A percentile compares a stretch with the other conserved stretches of the same genome.
phyloP scores from a whole-genome alignment of 2,113 vertebrate species.

The Stigmatopora nigra region DNA sequence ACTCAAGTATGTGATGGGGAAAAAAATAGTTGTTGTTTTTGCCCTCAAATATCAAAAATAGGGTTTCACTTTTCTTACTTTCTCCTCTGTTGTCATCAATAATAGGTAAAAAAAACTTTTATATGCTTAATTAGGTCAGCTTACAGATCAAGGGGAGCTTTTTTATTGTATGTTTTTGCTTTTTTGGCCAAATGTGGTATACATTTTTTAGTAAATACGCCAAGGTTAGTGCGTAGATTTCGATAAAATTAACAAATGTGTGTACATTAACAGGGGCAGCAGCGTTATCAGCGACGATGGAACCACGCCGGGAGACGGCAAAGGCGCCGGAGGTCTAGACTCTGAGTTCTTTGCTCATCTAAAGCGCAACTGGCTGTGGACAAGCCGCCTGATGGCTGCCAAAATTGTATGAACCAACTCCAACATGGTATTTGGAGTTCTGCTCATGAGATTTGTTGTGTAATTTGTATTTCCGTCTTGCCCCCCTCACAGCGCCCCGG shows the following conservation, averaged over 20 bases:
- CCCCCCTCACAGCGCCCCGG: conserved; percentile 30
- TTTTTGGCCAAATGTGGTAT: too few species aligned
- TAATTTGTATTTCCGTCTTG: not conserved
- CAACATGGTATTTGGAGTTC: too few species aligned
- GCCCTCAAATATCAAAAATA: too few species aligned
- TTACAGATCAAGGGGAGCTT: too few species aligned
- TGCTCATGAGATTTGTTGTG: not conserved
- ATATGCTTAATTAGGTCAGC: too few species aligned
- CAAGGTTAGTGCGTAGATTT: too few species aligned
- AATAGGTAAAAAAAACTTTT: too few species aligned
- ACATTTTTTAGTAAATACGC: too few species aligned
- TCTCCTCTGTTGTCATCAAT: too few species aligned
- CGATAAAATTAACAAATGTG: not conserved
- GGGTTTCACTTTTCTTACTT: too few species aligned
- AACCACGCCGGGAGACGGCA: conserved; percentile 79
- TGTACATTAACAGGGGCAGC: conserved; percentile 70
- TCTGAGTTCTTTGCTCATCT: conserved; percentile 89
- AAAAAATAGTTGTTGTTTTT: not conserved
- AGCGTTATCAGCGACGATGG: conserved; percentile 78
- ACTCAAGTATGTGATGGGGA: conserved; percentile 48
- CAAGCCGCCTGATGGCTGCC: conserved; percentile 78
- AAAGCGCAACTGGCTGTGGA: conserved; percentile 98
- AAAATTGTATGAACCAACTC: conserved; percentile 63
- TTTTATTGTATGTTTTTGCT: too few species aligned
- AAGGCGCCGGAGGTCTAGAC: conserved; percentile 86